Percentiles rank a stretch among this genome's conserved stretches.
Evolutionary conservation across 2,888 invertebrate species (phyloP).

Genomic region (Agapostemon virescens): DNA sequence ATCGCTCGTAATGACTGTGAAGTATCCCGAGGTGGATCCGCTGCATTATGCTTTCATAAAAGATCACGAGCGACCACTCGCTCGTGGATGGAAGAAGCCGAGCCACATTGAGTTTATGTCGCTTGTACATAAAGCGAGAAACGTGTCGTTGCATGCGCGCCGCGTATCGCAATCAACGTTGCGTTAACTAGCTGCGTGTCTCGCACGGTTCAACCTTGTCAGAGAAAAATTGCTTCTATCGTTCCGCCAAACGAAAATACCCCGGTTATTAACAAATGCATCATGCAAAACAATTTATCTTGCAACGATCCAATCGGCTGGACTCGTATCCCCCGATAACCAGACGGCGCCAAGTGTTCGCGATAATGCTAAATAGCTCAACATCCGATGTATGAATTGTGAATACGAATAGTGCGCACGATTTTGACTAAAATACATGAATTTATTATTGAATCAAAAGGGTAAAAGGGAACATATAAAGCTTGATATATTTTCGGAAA

Average conservation of each 20-base stretch:
- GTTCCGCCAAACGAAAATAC: background rate
- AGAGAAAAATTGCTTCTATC: background rate
- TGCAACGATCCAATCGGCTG: background rate
- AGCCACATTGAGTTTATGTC: constrained; percentile 53
- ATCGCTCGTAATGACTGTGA: constrained; percentile 56
- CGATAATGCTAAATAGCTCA: too few relatives aligned
- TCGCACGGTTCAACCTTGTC: background rate
- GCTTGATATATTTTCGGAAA: too few relatives aligned
- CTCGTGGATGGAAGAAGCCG: constrained; percentile 40
- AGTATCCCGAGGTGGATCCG: constrained; percentile 45
- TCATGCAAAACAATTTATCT: background rate
- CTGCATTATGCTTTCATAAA: constrained; percentile 63
- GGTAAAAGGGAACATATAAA: too few relatives aligned
- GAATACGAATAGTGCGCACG: too few relatives aligned
- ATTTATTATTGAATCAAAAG: too few relatives aligned
- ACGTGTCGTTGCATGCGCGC: constrained; percentile 27
- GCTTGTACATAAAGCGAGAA: constrained; percentile 32
- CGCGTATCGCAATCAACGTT: constrained; percentile 23
- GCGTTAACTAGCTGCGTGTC: constrained; percentile 9
- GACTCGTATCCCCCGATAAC: background rate
- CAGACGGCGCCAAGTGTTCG: too few relatives aligned
- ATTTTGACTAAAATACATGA: too few relatives aligned
- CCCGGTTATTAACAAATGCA: background rate
- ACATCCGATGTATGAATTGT: too few relatives aligned
- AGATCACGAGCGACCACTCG: constrained; percentile 45